Evolutionary conservation across 1,140 invertebrate species (phyloP).

Genomic region (Achatina immaculata): DNA sequence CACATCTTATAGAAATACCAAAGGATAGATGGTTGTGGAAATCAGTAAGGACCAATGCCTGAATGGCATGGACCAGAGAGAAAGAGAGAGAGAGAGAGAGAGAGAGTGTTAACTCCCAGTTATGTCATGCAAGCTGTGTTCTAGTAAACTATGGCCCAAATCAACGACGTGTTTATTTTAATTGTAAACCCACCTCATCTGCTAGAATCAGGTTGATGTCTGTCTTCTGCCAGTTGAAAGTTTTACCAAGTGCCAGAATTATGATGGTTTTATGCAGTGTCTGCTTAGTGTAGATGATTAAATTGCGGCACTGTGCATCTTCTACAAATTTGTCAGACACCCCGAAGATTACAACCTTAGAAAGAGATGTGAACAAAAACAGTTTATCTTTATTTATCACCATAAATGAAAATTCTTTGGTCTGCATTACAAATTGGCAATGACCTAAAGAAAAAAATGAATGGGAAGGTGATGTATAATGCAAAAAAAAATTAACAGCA

Average conservation of each 20-base stretch:
- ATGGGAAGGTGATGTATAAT: too few relatives aligned
- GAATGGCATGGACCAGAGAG: too few relatives aligned
- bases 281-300: constrained; percentile 60
- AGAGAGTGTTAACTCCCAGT: too few relatives aligned
- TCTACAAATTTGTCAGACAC: constrained; percentile 64
- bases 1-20: too few relatives aligned
- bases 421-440: neutral
- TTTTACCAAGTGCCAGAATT: constrained; percentile 57
- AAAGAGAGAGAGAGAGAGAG: too few relatives aligned
- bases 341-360: constrained; percentile 58
- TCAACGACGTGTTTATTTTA: neutral
- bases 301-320: constrained; percentile 48
- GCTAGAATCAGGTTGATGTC: constrained; percentile 49
- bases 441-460: neutral
- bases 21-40: too few relatives aligned
- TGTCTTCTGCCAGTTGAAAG: constrained; percentile 58
- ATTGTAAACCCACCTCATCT: constrained; percentile 44
- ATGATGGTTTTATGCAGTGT: constrained; percentile 62
- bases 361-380: constrained; percentile 6
- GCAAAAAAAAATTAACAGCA: too few relatives aligned
- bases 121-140: neutral
- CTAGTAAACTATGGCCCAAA: neutral
- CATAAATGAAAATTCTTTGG: neutral
- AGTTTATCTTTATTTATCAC: neutral
- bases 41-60: too few relatives aligned